Percentiles rank a stretch among this genome's conserved stretches.
Conservation (phyloP, 2,888 invertebrate genomes). For the Neuroscelio doddi region DNA sequence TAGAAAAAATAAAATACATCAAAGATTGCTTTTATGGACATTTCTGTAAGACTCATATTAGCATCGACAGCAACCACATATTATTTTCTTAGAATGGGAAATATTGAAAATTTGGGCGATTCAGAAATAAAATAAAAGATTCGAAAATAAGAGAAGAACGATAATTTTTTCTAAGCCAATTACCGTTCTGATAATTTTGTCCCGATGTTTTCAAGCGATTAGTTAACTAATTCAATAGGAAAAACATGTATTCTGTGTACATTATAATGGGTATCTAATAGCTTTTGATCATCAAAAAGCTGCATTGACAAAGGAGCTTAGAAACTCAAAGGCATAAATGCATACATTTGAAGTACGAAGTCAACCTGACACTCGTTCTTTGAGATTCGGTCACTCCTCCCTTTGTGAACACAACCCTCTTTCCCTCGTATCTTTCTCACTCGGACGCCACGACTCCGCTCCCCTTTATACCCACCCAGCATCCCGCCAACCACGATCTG, state of each 20-base stretch:
- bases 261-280: too few species aligned
- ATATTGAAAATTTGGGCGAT: slow-evolving; percentile 7
- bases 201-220: too few species aligned
- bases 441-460: slow-evolving; percentile 22
- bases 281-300: too few species aligned
- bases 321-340: too few species aligned
- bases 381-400: slow-evolving; percentile 51
- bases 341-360: slow-evolving; percentile 3
- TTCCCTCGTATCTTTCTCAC: slow-evolving; percentile 21
- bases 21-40: slow-evolving; percentile 3
- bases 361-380: slow-evolving; percentile 31
- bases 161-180: neutral
- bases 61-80: slow-evolving; percentile 16
- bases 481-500: slow-evolving; percentile 54
- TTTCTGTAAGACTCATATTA: slow-evolving; percentile 18
- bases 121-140: slow-evolving; percentile 6
- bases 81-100: neutral
- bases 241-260: too few species aligned
- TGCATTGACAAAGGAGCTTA: too few species aligned
- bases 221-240: too few species aligned
- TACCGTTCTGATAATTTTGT: neutral
- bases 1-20: neutral
- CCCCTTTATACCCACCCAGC: slow-evolving; percentile 37
- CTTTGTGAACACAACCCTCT: slow-evolving; percentile 48
- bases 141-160: neutral